Conservation (phyloP, 2,797 vertebrate species). For the Hephaestus fuliginosus region DNA sequence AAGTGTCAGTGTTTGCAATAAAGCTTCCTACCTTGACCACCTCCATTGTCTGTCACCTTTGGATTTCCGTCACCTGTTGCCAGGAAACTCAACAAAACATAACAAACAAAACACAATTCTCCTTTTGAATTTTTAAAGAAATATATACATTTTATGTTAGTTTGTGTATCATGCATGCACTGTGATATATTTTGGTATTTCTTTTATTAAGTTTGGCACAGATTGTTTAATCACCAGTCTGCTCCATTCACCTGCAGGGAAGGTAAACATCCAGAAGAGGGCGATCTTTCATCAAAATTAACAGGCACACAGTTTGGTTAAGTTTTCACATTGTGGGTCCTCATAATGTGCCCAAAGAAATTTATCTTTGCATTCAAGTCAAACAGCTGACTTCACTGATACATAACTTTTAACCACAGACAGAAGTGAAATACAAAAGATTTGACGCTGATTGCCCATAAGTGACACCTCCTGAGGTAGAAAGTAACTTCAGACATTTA, state of each 20-base stretch:
- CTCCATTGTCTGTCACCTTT: slow-evolving; percentile 46
- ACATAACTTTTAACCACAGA: background rate
- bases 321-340: background rate
- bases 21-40: slow-evolving; percentile 25
- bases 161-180: background rate
- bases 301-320: accelerated
- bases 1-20: background rate
- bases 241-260: background rate
- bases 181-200: accelerated
- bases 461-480: background rate
- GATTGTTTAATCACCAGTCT: background rate
- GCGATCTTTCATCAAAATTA: slow-evolving; percentile 50
- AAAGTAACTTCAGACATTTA: background rate
- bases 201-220: background rate
- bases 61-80: slow-evolving; percentile 48
- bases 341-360: background rate
- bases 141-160: accelerated
- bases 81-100: slow-evolving; percentile 44
- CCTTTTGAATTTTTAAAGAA: background rate
- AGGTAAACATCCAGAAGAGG: slow-evolving; percentile 54
- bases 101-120: slow-evolving; percentile 35
- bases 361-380: background rate
- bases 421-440: no score
- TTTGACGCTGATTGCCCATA: no score
- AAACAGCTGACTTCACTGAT: background rate